Conservation (phyloP, 2,113 vertebrate genomes). For the Castor canadensis region DNA sequence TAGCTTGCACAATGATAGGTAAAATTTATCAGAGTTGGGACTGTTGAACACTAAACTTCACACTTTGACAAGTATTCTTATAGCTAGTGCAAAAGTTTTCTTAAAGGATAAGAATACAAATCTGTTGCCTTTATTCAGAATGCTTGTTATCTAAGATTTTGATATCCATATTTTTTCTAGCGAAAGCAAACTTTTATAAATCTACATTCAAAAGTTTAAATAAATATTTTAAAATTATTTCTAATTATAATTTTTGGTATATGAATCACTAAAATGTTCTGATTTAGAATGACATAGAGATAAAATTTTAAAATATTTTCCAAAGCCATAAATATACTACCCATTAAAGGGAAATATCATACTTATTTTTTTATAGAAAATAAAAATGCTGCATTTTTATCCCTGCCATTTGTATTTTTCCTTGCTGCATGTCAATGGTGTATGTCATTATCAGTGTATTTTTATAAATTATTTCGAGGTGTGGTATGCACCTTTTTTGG, state of each 20-base stretch:
- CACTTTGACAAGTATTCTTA: not conserved
- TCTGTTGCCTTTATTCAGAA: not conserved
- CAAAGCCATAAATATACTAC: not conserved
- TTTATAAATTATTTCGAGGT: slow-evolving; percentile 1
- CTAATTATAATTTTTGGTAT: not conserved
- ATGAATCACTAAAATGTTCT: slow-evolving; percentile 3
- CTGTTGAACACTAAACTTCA: not conserved
- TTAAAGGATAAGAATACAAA: not conserved
- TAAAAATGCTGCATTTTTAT: not conserved
- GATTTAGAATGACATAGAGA: slow-evolving; percentile 8
- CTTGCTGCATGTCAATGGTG: not conserved
- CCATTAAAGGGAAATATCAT: not conserved
- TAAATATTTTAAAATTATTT: slow-evolving; percentile 39
- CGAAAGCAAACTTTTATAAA: slow-evolving; percentile 31
- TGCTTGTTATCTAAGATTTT: not conserved
- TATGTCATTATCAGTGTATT: not conserved
- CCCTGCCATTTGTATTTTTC: not conserved
- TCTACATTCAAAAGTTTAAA: not conserved
- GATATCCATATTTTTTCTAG: not conserved
- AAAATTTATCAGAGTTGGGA: not conserved
- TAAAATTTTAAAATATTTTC: slow-evolving; percentile 3
- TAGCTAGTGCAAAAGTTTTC: not conserved
- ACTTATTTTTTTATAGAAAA: slow-evolving; percentile 2
- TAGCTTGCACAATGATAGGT: not conserved
- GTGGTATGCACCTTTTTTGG: not conserved